These are phyloP conservation scores for Galerucella calmariensis DNA, from an alignment of 2,888 invertebrate species.

Conservation along the genomic window DNA sequence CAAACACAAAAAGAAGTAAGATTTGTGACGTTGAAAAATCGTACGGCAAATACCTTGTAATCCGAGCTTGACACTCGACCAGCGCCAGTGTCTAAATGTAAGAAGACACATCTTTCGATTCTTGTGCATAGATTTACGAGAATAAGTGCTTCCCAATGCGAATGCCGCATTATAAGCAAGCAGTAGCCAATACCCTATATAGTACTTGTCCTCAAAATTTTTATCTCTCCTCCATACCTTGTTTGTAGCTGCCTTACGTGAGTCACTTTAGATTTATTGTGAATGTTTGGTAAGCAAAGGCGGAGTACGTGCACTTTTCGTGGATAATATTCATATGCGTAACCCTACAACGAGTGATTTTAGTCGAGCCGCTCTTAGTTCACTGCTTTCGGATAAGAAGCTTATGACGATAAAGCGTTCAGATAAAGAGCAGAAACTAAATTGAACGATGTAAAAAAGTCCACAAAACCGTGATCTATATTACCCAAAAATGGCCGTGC, in stretches of 20 bases:
- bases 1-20: background rate
- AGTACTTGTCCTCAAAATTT: slow-evolving; percentile 66
- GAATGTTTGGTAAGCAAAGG: slow-evolving; percentile 56
- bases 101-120: slow-evolving; percentile 35
- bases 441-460: no score
- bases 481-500: no score
- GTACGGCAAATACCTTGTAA: slow-evolving; percentile 3
- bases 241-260: slow-evolving; percentile 63
- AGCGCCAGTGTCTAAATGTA: slow-evolving; percentile 33
- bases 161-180: slow-evolving; percentile 62
- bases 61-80: slow-evolving; percentile 12
- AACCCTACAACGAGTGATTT: no score
- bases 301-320: background rate
- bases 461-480: no score
- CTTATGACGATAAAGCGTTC: no score
- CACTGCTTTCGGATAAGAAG: no score
- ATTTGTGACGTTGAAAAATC: background rate
- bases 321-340: background rate
- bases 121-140: slow-evolving; percentile 58
- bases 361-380: no score
- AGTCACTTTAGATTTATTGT: slow-evolving; percentile 60
- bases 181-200: slow-evolving; percentile 64
- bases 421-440: no score
- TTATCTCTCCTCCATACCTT: slow-evolving; percentile 65
- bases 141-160: slow-evolving; percentile 59